Conservation (phyloP, 1,140 invertebrate species). For the Brachystomella parvula region DNA sequence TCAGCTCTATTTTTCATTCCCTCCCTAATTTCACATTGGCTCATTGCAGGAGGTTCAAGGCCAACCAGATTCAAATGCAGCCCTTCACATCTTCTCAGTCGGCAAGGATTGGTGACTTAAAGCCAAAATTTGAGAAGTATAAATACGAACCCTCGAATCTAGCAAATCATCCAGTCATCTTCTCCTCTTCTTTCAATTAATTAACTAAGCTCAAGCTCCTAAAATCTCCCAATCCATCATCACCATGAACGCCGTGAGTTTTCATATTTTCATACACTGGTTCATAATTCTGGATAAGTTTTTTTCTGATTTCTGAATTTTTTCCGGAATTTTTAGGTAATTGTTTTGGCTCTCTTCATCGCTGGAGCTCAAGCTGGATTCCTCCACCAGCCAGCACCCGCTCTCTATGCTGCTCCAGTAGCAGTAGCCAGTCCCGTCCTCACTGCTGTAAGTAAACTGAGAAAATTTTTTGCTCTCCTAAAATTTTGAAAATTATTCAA, state of each 20-base stretch:
- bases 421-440: background rate
- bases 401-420: background rate
- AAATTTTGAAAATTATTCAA: background rate
- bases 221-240: background rate
- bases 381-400: background rate
- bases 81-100: no score
- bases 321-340: background rate
- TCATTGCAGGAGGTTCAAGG: no score
- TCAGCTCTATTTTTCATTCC: no score
- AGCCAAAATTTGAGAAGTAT: no score
- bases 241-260: background rate
- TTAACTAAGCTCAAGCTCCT: background rate
- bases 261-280: background rate
- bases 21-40: no score
- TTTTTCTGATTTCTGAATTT: background rate
- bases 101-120: no score
- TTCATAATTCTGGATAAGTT: background rate
- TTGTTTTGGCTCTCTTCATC: constrained; percentile 1
- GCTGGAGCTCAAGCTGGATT: constrained; percentile 1
- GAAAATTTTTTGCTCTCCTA: background rate
- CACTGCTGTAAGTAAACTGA: constrained; percentile 1
- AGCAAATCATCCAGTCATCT: background rate
- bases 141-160: no score
- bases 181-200: background rate
- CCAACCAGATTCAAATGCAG: no score